Conservation (phyloP, 2,888 invertebrate species). For the Tiliacea citrago region DNA sequence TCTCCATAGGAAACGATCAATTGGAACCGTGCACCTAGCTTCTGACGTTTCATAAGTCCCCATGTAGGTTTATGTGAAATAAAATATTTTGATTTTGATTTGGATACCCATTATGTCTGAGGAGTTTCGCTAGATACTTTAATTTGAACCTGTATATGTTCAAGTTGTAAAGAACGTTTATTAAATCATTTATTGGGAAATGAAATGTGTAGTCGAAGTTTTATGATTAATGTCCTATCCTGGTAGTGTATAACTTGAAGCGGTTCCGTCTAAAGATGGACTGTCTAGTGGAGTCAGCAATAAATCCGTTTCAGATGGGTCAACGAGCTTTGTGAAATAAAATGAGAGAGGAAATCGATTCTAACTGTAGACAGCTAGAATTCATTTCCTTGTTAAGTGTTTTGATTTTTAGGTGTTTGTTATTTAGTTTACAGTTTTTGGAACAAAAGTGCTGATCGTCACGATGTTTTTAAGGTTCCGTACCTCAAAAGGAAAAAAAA, state of each 20-base stretch:
- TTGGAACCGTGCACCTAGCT: too few species aligned
- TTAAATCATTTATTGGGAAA: slow-evolving; percentile 26
- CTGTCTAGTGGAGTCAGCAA: slow-evolving; percentile 37
- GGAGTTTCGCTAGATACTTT: too few species aligned
- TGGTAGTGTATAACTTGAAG: slow-evolving; percentile 33
- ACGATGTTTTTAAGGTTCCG: too few species aligned
- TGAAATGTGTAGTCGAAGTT: slow-evolving; percentile 10
- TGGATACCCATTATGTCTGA: too few species aligned
- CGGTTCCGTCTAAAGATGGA: slow-evolving; percentile 37
- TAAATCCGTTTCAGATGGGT: slow-evolving; percentile 36
- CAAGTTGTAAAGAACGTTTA: slow-evolving; percentile 11
- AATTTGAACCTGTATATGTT: too few species aligned
- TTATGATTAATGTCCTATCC: slow-evolving; percentile 42
- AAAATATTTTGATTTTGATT: too few species aligned
- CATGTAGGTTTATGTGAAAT: too few species aligned
- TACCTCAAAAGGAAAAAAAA: too few species aligned
- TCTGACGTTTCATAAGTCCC: too few species aligned
- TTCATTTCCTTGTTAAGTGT: slow-evolving; percentile 23
- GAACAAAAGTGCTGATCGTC: not conserved
- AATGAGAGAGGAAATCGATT: slow-evolving; percentile 44
- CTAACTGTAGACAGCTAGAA: slow-evolving; percentile 36
- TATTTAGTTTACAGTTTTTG: not conserved
- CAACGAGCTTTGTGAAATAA: slow-evolving; percentile 41
- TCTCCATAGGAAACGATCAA: too few species aligned
- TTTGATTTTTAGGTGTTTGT: too few species aligned